phyloP scores from a whole-genome alignment of 2,113 vertebrate genomes.

The Colaptes auratus region DNA sequence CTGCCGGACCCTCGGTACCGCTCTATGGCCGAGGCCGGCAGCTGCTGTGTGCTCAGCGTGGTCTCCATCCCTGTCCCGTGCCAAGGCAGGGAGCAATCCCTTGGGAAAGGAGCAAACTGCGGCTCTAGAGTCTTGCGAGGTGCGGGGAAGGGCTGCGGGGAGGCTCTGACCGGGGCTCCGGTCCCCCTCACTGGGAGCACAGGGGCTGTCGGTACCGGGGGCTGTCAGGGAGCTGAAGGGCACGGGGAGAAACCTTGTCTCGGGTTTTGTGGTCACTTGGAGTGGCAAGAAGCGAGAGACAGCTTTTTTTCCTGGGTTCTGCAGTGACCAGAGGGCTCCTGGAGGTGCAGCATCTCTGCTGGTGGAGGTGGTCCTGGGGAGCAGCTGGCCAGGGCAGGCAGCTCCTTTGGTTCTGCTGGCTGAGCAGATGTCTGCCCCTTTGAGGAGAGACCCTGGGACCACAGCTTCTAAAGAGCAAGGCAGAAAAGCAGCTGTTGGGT shows the following conservation, averaged over 20 bases:
- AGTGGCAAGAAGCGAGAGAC: neutral
- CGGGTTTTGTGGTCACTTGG: neutral
- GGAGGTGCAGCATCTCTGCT: neutral
- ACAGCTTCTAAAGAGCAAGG: neutral
- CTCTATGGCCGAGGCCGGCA: neutral
- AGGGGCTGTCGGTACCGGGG: neutral
- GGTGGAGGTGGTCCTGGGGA: neutral
- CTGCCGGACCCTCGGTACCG: too few species aligned
- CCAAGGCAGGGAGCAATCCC: neutral
- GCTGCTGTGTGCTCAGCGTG: neutral
- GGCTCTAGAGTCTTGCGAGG: neutral
- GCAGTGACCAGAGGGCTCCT: neutral
- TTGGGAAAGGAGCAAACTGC: neutral
- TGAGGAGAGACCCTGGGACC: neutral
- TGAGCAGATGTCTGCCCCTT: neutral
- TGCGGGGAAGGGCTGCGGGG: neutral
- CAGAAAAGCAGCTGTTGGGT: neutral
- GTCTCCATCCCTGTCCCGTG: neutral
- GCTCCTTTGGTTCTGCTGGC: neutral
- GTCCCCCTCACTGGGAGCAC: accelerated
- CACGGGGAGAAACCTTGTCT: neutral
- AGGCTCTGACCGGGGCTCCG: neutral
- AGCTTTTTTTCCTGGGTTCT: neutral
- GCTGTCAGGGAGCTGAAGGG: neutral
- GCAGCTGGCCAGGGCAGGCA: neutral